Conservation (phyloP, 2,113 vertebrate species). For the Procavia capensis region DNA sequence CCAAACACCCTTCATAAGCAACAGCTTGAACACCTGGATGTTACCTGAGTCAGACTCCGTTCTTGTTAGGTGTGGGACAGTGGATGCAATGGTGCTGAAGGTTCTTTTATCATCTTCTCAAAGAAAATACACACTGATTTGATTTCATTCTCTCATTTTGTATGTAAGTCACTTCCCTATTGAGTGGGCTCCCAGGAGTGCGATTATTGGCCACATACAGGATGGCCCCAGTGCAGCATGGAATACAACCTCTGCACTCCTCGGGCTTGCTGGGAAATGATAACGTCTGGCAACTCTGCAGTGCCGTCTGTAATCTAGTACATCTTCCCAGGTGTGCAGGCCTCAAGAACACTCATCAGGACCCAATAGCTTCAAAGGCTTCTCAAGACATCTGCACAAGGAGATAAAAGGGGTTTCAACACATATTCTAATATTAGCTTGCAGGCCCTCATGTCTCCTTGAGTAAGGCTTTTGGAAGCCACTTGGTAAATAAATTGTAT, state of each 20-base stretch:
- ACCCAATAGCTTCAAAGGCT: background rate
- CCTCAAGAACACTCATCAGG: background rate
- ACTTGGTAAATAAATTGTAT: background rate
- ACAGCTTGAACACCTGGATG: background rate
- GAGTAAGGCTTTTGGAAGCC: background rate
- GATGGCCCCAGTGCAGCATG: background rate
- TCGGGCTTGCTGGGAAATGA: background rate
- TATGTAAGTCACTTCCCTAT: background rate
- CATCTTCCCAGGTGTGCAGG: background rate
- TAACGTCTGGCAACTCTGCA: background rate
- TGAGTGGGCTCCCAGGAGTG: background rate
- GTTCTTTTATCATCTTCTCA: background rate
- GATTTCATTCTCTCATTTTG: background rate
- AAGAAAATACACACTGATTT: background rate
- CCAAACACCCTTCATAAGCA: background rate
- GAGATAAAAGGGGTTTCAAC: background rate
- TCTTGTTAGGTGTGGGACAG: background rate
- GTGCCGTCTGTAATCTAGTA: background rate
- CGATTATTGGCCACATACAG: background rate
- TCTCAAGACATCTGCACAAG: background rate
- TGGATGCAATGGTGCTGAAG: background rate
- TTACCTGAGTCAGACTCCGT: background rate
- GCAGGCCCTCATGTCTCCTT: background rate
- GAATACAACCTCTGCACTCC: rapidly evolving
- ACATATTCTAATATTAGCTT: background rate